Conservation (phyloP, 1,140 invertebrate genomes). For the Drosophila ananassae region DNA sequence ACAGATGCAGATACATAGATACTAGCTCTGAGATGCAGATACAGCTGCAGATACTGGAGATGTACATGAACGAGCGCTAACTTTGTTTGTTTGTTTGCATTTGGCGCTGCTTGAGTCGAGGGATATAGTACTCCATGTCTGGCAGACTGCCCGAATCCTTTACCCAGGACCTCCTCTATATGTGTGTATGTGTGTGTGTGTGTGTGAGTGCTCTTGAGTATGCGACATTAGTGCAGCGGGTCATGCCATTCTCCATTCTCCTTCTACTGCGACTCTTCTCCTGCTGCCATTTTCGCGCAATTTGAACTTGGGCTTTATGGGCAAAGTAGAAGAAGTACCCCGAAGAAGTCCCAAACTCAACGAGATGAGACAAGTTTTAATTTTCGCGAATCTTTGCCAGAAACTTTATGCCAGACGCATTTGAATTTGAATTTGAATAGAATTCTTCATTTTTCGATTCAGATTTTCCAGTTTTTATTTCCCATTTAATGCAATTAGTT, state of each 20-base stretch:
- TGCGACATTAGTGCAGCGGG: conserved; percentile 67
- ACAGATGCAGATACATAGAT: conserved; percentile 6
- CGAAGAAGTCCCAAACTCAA: conserved; percentile 33
- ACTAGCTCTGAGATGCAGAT: conserved; percentile 3
- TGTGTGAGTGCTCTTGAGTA: conserved; percentile 22
- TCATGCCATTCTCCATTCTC: conserved; percentile 34
- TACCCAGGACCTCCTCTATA: conserved; percentile 5
- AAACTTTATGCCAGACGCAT: not conserved
- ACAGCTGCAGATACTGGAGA: not conserved
- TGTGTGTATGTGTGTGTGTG: not conserved
- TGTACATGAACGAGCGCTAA: conserved; percentile 36
- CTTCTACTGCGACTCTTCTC: not conserved
- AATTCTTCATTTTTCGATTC: no score
- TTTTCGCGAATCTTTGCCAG: not conserved
- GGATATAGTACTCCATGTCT: conserved; percentile 42
- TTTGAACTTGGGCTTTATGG: conserved; percentile 48
- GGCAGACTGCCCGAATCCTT: conserved; percentile 38
- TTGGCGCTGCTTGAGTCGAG: conserved; percentile 64
- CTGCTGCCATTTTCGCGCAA: conserved; percentile 30
- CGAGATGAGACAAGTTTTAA: conserved; percentile 16
- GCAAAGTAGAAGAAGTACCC: not conserved
- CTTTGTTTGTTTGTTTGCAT: conserved; percentile 67
- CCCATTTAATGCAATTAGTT: no score
- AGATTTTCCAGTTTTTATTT: no score
- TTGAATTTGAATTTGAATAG: no score